phyloP scores from a whole-genome alignment of 2,888 invertebrate species.

The Nomada ruficornis region DNA sequence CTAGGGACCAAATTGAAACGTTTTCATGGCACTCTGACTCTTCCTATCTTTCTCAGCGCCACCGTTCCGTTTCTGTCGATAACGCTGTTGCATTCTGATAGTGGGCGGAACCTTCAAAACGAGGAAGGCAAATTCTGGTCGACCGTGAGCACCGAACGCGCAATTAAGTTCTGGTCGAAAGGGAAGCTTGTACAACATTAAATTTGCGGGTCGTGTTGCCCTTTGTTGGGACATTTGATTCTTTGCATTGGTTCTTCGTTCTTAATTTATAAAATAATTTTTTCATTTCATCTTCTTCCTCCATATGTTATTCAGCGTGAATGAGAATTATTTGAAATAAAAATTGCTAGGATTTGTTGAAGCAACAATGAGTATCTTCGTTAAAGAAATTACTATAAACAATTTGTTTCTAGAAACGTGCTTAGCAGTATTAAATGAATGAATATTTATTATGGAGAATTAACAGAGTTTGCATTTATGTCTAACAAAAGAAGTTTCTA shows the following conservation, averaged over 20 bases:
- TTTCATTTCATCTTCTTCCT: too few relatives aligned
- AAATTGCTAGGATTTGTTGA: too few relatives aligned
- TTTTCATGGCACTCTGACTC: conserved; percentile 17
- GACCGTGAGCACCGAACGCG: background rate
- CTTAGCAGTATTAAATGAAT: too few relatives aligned
- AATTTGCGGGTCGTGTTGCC: background rate
- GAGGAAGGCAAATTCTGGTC: conserved; percentile 10
- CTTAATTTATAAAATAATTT: too few relatives aligned
- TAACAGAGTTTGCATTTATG: too few relatives aligned
- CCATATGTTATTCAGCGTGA: too few relatives aligned
- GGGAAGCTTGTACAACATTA: conserved; percentile 9
- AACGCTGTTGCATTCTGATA: background rate
- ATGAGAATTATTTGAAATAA: too few relatives aligned
- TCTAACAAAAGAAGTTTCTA: too few relatives aligned
- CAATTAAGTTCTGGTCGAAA: conserved; percentile 1
- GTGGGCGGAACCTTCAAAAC: background rate
- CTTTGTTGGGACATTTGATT: background rate
- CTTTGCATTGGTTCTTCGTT: background rate
- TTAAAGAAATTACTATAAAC: too few relatives aligned
- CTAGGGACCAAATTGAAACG: conserved; percentile 34
- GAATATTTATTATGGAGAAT: too few relatives aligned
- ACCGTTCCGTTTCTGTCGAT: background rate
- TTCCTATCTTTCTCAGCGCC: background rate
- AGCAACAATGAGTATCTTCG: too few relatives aligned
- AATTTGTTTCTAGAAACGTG: too few relatives aligned